A percentile compares a stretch with the other conserved stretches of the same genome.
Evolutionary conservation across 1,140 invertebrate genomes (phyloP).

Genomic region (Probaryconus sp.): DNA sequence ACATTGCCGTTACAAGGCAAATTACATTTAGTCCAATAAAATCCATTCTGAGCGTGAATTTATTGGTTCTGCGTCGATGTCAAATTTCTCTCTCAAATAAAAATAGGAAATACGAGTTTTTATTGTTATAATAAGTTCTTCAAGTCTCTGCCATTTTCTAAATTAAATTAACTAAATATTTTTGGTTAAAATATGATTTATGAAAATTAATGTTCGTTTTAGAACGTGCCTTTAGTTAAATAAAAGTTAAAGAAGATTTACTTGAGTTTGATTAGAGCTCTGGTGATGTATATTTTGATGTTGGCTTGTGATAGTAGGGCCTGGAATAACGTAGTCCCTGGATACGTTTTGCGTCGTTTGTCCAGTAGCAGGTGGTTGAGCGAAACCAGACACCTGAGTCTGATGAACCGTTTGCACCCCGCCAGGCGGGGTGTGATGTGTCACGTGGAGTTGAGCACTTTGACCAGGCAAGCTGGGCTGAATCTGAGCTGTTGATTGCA

Average conservation of each 20-base stretch:
- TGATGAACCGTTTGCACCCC: conserved; percentile 76
- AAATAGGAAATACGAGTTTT: too few relatives aligned
- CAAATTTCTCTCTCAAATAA: conserved; percentile 11
- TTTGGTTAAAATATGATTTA: too few relatives aligned
- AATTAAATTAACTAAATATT: too few relatives aligned
- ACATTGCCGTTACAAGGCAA: conserved; percentile 16
- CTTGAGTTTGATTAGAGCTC: conserved; percentile 60
- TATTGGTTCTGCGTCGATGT: conserved; percentile 3
- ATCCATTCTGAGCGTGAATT: background rate
- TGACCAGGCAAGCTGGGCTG: conserved; percentile 73
- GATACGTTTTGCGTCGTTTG: conserved; percentile 65
- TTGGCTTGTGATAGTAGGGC: conserved; percentile 58
- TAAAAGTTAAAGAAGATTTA: conserved; percentile 39
- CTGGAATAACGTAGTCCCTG: conserved; percentile 70
- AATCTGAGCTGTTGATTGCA: conserved; percentile 67
- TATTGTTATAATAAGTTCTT: too few relatives aligned
- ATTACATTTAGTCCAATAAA: conserved; percentile 10
- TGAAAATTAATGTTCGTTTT: too few relatives aligned
- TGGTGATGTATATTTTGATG: conserved; percentile 67
- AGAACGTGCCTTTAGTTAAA: background rate
- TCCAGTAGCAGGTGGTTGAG: conserved; percentile 61
- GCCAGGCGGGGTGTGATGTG: conserved; percentile 72
- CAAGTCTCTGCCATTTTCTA: too few relatives aligned
- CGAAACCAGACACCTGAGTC: conserved; percentile 70
- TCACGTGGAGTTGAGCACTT: conserved; percentile 75